These are phyloP conservation scores for Melanotaenia maccullochi DNA, from an alignment of 2,797 vertebrate species.

Conservation along the genomic window DNA sequence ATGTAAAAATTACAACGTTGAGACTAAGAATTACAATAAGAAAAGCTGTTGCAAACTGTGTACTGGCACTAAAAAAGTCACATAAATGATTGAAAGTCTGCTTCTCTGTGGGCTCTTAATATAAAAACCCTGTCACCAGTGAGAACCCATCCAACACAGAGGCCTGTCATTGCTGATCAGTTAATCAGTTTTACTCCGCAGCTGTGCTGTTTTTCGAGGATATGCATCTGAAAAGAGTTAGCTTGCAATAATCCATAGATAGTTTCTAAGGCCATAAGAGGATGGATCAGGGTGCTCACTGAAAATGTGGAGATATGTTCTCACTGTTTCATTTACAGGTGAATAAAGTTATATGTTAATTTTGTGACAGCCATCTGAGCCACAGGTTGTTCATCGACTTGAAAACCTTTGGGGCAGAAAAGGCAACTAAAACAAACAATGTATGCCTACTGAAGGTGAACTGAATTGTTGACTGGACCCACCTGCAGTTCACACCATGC, in stretches of 20 bases:
- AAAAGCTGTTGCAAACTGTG: constrained; percentile 1
- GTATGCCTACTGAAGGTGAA: background rate
- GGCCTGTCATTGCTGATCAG: background rate
- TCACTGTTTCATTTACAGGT: constrained; percentile 8
- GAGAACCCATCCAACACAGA: constrained; percentile 1
- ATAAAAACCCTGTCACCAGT: background rate
- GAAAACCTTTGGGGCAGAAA: background rate
- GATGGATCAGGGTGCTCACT: background rate
- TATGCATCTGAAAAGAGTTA: background rate
- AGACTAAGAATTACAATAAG: background rate
- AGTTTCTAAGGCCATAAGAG: background rate
- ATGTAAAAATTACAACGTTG: background rate
- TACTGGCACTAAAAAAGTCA: background rate
- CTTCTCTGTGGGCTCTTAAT: background rate
- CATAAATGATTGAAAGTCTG: background rate
- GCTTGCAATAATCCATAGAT: background rate
- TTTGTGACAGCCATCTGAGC: background rate
- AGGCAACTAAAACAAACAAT: background rate
- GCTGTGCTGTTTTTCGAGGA: background rate
- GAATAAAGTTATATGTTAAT: background rate
- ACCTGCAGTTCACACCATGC: constrained; percentile 99
- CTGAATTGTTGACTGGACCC: constrained; percentile 50
- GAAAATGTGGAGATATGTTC: background rate
- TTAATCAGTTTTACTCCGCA: background rate
- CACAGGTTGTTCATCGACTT: background rate